These are phyloP conservation scores for Montipora sp. DNA, from an alignment of 64 coral and sea anemone species.

Conservation along the genomic window DNA sequence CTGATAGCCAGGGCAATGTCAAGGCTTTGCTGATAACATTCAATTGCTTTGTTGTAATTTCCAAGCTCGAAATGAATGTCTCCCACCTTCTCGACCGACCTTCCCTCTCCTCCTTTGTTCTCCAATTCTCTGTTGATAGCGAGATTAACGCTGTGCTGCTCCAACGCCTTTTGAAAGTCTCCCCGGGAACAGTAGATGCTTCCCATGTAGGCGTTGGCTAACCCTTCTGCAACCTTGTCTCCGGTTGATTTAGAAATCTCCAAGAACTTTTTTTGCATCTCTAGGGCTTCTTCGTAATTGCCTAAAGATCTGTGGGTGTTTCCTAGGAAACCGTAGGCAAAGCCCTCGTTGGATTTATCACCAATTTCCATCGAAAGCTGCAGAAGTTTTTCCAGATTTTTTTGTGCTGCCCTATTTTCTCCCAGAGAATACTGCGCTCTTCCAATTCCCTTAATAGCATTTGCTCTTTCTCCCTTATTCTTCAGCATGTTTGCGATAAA, in stretches of 20 bases:
- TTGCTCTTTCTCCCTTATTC: not conserved
- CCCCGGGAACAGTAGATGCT: not conserved
- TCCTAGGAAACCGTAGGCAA: constrained; percentile 21
- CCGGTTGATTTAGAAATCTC: constrained; percentile 4
- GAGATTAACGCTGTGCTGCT: not conserved
- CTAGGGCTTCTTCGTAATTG: constrained; percentile 31
- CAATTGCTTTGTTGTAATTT: constrained; percentile 24
- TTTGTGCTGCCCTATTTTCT: constrained; percentile 3
- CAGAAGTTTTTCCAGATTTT: constrained; percentile 13
- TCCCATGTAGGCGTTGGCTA: constrained; percentile 15
- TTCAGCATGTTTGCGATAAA: not conserved
- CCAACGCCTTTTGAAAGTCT: constrained; percentile 15
- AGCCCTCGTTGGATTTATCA: not conserved
- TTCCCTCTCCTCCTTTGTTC: constrained; percentile 25
- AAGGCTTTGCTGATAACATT: constrained; percentile 24
- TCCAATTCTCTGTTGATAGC: not conserved
- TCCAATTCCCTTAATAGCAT: constrained; percentile 5
- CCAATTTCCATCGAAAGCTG: constrained; percentile 23
- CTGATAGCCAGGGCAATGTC: constrained; percentile 10
- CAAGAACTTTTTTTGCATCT: constrained; percentile 14
- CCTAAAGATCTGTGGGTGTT: constrained; percentile 22
- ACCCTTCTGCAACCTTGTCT: constrained; percentile 25
- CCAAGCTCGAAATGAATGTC: constrained; percentile 2
- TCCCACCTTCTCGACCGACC: constrained; percentile 20
- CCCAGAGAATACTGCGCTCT: not conserved